These are phyloP conservation scores for Xyrauchen texanus DNA, from an alignment of 2,113 vertebrate genomes.

Conservation along the genomic window DNA sequence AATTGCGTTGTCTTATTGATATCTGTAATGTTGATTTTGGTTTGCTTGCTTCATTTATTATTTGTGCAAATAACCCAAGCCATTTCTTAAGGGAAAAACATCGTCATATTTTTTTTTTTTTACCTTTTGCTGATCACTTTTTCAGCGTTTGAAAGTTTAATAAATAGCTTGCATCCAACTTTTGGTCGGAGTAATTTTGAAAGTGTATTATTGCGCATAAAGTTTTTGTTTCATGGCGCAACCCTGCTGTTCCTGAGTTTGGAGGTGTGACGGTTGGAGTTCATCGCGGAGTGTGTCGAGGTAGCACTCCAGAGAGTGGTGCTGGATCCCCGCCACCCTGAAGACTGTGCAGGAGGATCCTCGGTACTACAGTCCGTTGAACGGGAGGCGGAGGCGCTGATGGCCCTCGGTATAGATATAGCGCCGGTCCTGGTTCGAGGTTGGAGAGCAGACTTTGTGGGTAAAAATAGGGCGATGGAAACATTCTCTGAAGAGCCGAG, in stretches of 20 bases:
- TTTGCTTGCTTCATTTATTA: slow-evolving; percentile 14
- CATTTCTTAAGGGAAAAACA: slow-evolving; percentile 20
- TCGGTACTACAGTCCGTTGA: slow-evolving; percentile 79
- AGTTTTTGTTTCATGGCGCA: not conserved
- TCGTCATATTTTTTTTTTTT: not conserved
- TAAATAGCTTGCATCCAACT: slow-evolving; percentile 33
- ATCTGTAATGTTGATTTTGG: slow-evolving; percentile 13
- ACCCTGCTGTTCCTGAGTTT: slow-evolving; percentile 44
- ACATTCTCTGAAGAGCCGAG: slow-evolving; percentile 83
- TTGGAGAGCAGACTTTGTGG: slow-evolving; percentile 84
- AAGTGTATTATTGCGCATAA: slow-evolving; percentile 36
- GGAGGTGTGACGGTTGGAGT: slow-evolving; percentile 51
- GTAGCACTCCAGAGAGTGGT: slow-evolving; percentile 78
- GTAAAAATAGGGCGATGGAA: slow-evolving; percentile 85
- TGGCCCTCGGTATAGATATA: slow-evolving; percentile 84
- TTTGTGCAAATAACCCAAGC: slow-evolving; percentile 29
- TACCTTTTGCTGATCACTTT: not conserved
- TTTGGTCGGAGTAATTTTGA: slow-evolving; percentile 28
- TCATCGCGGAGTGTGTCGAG: slow-evolving; percentile 81
- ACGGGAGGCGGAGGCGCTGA: slow-evolving; percentile 80
- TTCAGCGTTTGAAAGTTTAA: slow-evolving; percentile 9
- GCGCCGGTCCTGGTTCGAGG: slow-evolving; percentile 81
- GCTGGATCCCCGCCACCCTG: slow-evolving; percentile 79
- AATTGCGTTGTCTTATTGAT: not conserved
- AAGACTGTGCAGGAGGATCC: slow-evolving; percentile 82